Conservation (phyloP, 1,140 invertebrate genomes). For the Pissodes strobi region DNA sequence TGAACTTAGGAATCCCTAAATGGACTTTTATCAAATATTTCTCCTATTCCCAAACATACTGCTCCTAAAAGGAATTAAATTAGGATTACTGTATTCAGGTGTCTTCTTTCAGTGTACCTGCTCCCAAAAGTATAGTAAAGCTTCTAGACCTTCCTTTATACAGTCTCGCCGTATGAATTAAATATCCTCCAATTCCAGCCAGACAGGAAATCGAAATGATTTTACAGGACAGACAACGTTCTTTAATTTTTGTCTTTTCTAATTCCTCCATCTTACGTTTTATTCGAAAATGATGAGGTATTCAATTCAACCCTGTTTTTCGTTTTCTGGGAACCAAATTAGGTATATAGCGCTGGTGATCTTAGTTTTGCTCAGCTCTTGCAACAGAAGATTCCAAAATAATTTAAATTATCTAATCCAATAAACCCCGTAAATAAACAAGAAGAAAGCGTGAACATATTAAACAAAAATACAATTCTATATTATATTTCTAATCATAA, state of each 20-base stretch:
- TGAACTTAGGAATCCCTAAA: slow-evolving; percentile 35
- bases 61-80: slow-evolving; percentile 34
- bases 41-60: slow-evolving; percentile 41
- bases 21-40: slow-evolving; percentile 48
- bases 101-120: slow-evolving; percentile 33
- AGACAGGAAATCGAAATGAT: slow-evolving; percentile 50
- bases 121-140: slow-evolving; percentile 34
- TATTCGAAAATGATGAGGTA: too few relatives aligned
- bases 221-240: slow-evolving; percentile 51
- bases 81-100: background rate
- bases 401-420: too few relatives aligned
- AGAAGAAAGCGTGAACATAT: too few relatives aligned
- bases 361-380: too few relatives aligned
- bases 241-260: slow-evolving; percentile 21
- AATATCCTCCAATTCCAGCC: slow-evolving; percentile 49
- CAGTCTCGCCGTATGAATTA: slow-evolving; percentile 44
- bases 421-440: too few relatives aligned
- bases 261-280: background rate
- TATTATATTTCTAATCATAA: too few relatives aligned
- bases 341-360: too few relatives aligned
- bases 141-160: slow-evolving; percentile 37
- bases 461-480: too few relatives aligned
- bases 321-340: too few relatives aligned
- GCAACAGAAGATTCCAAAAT: too few relatives aligned
- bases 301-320: too few relatives aligned